Conservation (phyloP, 2,113 vertebrate genomes). For the Pteruthius melanotis region DNA sequence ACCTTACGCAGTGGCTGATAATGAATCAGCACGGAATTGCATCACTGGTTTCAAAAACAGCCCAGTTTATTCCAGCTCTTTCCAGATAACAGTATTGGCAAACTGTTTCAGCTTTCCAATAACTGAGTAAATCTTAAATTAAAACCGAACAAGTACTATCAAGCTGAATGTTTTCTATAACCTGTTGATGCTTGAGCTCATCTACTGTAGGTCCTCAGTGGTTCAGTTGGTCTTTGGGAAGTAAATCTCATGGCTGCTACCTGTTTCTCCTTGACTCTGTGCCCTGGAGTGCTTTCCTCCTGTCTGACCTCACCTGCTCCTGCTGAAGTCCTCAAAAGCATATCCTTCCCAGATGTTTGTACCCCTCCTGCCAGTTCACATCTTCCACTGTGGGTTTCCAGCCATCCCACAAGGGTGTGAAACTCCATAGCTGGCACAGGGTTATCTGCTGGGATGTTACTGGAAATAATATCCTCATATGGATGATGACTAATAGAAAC, state of each 20-base stretch:
- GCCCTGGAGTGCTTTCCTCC: background rate
- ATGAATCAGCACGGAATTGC: background rate
- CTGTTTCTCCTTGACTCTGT: background rate
- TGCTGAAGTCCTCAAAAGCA: background rate
- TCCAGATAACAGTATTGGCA: background rate
- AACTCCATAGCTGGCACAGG: background rate
- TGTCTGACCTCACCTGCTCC: background rate
- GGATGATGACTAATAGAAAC: background rate
- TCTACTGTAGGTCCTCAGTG: background rate
- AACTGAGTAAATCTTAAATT: background rate
- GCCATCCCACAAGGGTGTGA: fast-evolving
- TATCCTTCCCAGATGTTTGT: background rate
- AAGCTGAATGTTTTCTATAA: background rate
- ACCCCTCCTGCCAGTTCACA: background rate
- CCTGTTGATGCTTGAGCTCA: background rate
- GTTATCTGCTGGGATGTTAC: background rate
- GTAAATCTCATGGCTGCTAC: background rate
- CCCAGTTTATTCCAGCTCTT: slow-evolving; percentile 1
- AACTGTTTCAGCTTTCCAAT: background rate
- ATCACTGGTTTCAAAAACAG: background rate
- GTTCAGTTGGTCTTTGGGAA: background rate
- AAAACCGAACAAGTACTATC: background rate
- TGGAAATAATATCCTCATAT: background rate
- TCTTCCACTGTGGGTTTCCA: background rate
- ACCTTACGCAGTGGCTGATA: background rate